phyloP scores from a whole-genome alignment of 37 sponge, comb jelly and placozoan species.

The Petrosia ficiformis region DNA sequence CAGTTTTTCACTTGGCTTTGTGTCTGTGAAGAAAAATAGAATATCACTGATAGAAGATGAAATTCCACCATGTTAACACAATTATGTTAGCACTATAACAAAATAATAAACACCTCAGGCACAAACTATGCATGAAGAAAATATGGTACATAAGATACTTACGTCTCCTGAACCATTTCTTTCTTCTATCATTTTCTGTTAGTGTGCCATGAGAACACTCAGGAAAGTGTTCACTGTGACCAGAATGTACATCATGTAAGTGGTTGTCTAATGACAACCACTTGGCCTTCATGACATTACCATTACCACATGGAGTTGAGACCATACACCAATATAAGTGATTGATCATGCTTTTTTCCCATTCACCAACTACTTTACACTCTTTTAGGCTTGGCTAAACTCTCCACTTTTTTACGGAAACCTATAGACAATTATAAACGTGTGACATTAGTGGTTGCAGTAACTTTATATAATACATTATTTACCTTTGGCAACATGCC shows the following conservation, averaged over 20 bases:
- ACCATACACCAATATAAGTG: slow-evolving; percentile 64
- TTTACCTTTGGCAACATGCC: slow-evolving; percentile 48
- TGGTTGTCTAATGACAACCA: slow-evolving; percentile 64
- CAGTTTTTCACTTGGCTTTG: slow-evolving; percentile 52
- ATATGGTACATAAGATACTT: slow-evolving; percentile 31
- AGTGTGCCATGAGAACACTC: slow-evolving; percentile 2
- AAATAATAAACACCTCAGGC: too few species aligned
- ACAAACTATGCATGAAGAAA: too few species aligned
- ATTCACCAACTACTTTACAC: slow-evolving; percentile 25
- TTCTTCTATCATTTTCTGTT: neutral
- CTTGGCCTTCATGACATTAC: slow-evolving; percentile 30
- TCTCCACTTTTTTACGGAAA: slow-evolving; percentile 12
- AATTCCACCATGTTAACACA: too few species aligned
- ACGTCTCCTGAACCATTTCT: slow-evolving; percentile 44
- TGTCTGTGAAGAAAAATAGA: slow-evolving; percentile 18
- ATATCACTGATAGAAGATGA: slow-evolving; percentile 1
- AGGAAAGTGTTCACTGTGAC: slow-evolving; percentile 14
- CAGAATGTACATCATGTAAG: slow-evolving; percentile 40
- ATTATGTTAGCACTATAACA: too few species aligned
- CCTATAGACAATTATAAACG: too few species aligned
- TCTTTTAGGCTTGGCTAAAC: slow-evolving; percentile 32
- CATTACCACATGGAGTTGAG: slow-evolving; percentile 36
- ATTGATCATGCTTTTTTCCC: slow-evolving; percentile 41
- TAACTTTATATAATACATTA: neutral
- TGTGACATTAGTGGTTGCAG: too few species aligned